Evolutionary conservation across 1,140 invertebrate species (phyloP).

Genomic region (Drosophila truncata): DNA sequence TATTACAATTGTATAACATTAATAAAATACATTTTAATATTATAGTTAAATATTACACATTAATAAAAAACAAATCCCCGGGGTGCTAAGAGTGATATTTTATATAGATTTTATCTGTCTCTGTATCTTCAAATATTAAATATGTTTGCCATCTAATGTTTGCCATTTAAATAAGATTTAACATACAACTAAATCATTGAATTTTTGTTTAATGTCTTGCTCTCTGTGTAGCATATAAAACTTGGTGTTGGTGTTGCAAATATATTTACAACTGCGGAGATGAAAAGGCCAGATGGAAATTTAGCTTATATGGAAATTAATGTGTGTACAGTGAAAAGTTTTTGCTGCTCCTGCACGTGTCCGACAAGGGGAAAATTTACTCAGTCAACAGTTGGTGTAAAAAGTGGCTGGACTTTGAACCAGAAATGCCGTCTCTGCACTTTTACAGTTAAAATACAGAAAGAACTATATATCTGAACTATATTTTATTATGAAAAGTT

Average conservation of each 20-base stretch:
- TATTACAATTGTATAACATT: too few relatives aligned
- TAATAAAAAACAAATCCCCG: too few relatives aligned
- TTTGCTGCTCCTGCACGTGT: conserved; percentile 34
- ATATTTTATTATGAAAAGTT: neutral
- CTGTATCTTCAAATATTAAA: neutral
- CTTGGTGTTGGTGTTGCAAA: conserved; percentile 28
- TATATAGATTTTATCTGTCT: neutral
- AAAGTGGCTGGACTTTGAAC: neutral
- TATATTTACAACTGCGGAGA: conserved; percentile 43
- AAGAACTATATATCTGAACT: neutral
- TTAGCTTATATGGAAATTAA: conserved; percentile 68
- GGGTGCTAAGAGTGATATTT: neutral
- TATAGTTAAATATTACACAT: too few relatives aligned
- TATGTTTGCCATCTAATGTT: too few relatives aligned
- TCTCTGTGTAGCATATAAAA: conserved; percentile 13
- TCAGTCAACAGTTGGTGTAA: conserved; percentile 35
- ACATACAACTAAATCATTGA: too few relatives aligned
- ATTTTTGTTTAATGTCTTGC: neutral
- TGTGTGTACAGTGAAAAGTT: conserved; percentile 58
- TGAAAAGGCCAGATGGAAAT: conserved; percentile 60
- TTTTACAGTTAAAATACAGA: neutral
- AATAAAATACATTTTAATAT: too few relatives aligned
- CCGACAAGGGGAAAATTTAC: conserved; percentile 51
- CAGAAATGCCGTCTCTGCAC: neutral
- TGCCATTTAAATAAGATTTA: neutral